A percentile compares a stretch with the other conserved stretches of the same genome.
Evolutionary conservation across 2,888 invertebrate species (phyloP).

Genomic region (Scaptomyza tumidula): DNA sequence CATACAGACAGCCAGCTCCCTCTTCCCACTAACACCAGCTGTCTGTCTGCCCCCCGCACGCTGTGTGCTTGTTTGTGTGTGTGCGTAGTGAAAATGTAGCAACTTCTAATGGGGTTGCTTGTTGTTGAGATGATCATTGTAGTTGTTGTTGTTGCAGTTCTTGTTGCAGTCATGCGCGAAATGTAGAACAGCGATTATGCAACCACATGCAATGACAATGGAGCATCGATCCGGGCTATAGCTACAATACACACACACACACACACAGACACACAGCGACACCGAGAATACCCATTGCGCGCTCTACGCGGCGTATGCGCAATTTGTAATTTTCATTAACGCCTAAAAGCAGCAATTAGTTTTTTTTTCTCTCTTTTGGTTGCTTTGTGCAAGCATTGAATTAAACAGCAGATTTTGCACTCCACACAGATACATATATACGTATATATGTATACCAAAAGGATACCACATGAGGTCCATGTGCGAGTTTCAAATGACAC

Average conservation of each 20-base stretch:
- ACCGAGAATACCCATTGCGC: background rate
- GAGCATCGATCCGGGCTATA: slow-evolving; percentile 50
- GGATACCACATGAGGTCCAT: slow-evolving; percentile 3
- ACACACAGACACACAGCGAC: background rate
- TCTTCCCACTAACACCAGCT: background rate
- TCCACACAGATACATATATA: background rate
- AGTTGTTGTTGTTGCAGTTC: slow-evolving; percentile 27
- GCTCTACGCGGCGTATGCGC: slow-evolving; percentile 67
- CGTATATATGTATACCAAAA: background rate
- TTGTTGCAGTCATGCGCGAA: slow-evolving; percentile 66
- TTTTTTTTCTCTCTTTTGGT: slow-evolving; percentile 19
- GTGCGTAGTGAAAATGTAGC: slow-evolving; percentile 54
- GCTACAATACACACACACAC: slow-evolving; percentile 7
- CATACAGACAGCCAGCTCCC: slow-evolving; percentile 13
- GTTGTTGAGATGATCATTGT: slow-evolving; percentile 52
- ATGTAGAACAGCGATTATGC: slow-evolving; percentile 78
- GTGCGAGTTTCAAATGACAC: slow-evolving; percentile 3
- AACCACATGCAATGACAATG: slow-evolving; percentile 72
- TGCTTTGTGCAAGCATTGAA: slow-evolving; percentile 38
- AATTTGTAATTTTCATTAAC: slow-evolving; percentile 76
- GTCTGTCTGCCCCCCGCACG: background rate
- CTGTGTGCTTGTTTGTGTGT: slow-evolving; percentile 5
- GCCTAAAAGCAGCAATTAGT: slow-evolving; percentile 64
- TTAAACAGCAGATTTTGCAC: slow-evolving; percentile 23
- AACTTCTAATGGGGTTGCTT: slow-evolving; percentile 78